Evolutionary conservation across 2,797 vertebrate species (phyloP).

Genomic region (Lycodopsis pacificus): DNA sequence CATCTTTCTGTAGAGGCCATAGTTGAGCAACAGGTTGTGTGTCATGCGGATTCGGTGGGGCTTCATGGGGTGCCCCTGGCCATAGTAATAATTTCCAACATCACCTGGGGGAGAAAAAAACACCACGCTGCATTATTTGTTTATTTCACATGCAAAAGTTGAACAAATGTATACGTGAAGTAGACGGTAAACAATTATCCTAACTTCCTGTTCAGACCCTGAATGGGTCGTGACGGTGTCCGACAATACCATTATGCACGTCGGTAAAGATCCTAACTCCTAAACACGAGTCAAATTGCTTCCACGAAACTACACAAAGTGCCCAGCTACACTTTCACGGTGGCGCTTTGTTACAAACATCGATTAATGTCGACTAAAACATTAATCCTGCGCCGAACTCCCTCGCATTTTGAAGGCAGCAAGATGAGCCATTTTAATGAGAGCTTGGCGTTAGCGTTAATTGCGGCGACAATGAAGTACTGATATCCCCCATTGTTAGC

Average conservation of each 20-base stretch:
- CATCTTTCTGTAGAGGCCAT: conserved; percentile 98
- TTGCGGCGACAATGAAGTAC: conserved; percentile 61
- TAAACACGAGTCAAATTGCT: neutral
- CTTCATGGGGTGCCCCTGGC: conserved; percentile 97
- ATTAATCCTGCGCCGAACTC: neutral
- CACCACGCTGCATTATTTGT: neutral
- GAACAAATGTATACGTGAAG: neutral
- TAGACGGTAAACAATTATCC: neutral
- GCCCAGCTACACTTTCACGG: neutral
- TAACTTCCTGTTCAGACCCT: neutral
- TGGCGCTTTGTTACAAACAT: neutral
- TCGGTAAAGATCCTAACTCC: neutral
- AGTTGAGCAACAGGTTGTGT: conserved; percentile 96
- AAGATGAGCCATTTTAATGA: neutral
- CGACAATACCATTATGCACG: too few species aligned
- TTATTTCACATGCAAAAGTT: neutral
- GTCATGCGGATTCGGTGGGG: conserved; percentile 97
- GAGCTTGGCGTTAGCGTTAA: conserved; percentile 51
- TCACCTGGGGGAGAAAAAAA: conserved; percentile 87
- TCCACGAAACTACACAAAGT: conserved; percentile 12
- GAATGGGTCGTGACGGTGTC: neutral
- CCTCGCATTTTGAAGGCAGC: neutral
- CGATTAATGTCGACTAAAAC: neutral
- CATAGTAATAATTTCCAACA: conserved; percentile 97
- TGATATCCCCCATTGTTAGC: conserved; percentile 72